phyloP scores from a whole-genome alignment of 2,888 invertebrate genomes.

The Thalpophila matura region DNA sequence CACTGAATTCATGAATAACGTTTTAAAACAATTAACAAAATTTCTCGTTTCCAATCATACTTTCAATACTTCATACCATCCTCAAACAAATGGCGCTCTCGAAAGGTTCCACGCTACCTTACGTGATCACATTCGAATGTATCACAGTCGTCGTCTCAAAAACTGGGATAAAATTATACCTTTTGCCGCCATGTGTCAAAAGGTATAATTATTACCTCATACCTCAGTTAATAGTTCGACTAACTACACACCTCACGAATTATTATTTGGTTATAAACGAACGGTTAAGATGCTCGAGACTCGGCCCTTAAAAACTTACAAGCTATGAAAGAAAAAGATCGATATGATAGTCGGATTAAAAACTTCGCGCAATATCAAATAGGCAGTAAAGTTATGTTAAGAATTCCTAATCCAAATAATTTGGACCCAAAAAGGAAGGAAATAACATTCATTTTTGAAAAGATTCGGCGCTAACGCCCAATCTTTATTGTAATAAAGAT shows the following conservation, averaged over 20 bases:
- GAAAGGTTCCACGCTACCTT: conserved; percentile 69
- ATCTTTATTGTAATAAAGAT: no score
- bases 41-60: no score
- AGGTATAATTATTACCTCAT: no score
- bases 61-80: no score
- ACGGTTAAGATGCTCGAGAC: conserved; percentile 61
- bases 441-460: no score
- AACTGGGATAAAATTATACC: conserved; percentile 69
- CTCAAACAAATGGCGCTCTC: conserved; percentile 66
- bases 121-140: conserved; percentile 67
- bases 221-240: conserved; percentile 66
- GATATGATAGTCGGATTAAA: conserved; percentile 64
- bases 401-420: conserved; percentile 65
- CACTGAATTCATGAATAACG: no score
- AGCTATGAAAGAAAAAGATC: conserved; percentile 66
- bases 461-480: no score
- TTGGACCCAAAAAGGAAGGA: conserved; percentile 68
- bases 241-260: conserved; percentile 61
- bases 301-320: conserved; percentile 56
- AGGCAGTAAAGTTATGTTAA: conserved; percentile 60
- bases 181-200: conserved; percentile 69
- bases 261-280: conserved; percentile 67
- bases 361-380: conserved; percentile 57
- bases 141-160: conserved; percentile 52
- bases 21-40: no score